A percentile compares a stretch with the other conserved stretches of the same genome.
Evolutionary conservation across 2,888 invertebrate species (phyloP).

Genomic region (Adela reaumurella): DNA sequence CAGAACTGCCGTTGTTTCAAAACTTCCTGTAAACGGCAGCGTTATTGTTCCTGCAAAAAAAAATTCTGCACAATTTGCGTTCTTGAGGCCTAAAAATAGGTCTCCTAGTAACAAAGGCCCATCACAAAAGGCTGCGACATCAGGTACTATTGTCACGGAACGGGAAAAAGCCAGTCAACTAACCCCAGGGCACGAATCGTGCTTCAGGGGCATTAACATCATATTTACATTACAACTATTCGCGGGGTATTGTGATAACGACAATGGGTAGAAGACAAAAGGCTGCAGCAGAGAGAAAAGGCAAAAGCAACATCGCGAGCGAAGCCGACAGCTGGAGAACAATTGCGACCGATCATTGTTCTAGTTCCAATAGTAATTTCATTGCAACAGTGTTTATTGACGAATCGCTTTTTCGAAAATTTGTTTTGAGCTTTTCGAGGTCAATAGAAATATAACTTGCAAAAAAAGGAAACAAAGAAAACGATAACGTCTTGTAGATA

Average conservation of each 20-base stretch:
- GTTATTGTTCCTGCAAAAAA: too few species aligned
- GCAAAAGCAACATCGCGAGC: not conserved
- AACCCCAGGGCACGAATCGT: constrained; percentile 3
- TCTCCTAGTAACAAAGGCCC: too few species aligned
- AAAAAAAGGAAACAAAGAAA: too few species aligned
- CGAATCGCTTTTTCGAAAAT: too few species aligned
- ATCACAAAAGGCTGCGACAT: not conserved
- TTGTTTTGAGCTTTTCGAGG: too few species aligned
- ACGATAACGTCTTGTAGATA: too few species aligned
- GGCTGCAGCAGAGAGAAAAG: not conserved
- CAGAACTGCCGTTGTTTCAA: too few species aligned
- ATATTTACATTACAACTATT: constrained; percentile 10
- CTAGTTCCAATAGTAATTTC: not conserved
- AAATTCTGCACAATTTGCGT: too few species aligned
- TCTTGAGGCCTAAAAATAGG: too few species aligned
- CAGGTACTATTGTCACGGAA: constrained; percentile 2
- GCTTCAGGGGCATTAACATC: constrained; percentile 6
- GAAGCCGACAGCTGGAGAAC: not conserved
- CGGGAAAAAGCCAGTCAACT: constrained; percentile 2
- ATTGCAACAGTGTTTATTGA: too few species aligned
- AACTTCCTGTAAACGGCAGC: too few species aligned
- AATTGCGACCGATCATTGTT: not conserved
- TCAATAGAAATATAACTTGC: too few species aligned
- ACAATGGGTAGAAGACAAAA: not conserved
- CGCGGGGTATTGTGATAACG: not conserved